Percentiles rank a stretch among this genome's conserved stretches.
Conservation (phyloP, 2,888 invertebrate genomes). For the Ochlodes sylvanus region DNA sequence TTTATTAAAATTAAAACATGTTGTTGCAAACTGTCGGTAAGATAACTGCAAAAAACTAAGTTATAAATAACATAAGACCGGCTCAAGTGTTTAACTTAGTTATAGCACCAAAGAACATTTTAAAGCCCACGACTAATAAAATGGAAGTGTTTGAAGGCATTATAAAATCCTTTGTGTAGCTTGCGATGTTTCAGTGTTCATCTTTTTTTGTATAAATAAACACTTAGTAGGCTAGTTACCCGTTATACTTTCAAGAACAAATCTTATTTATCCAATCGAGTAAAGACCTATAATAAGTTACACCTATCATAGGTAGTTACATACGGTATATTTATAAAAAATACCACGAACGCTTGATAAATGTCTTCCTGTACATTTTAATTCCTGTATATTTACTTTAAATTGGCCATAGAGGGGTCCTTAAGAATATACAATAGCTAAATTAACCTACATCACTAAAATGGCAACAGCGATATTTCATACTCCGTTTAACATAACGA, state of each 20-base stretch:
- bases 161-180: too few species aligned
- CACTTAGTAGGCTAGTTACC: not conserved
- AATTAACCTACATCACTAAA: conserved; percentile 62
- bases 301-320: not conserved
- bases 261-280: conserved; percentile 42
- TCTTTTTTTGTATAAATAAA: too few species aligned
- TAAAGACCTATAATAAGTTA: not conserved
- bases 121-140: not conserved
- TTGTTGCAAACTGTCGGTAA: conserved; percentile 11
- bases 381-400: conserved; percentile 20
- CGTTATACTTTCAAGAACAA: conserved; percentile 69
- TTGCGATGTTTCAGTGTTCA: too few species aligned
- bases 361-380: conserved; percentile 28
- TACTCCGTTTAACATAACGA: conserved; percentile 51
- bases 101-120: conserved; percentile 8
- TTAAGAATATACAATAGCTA: conserved; percentile 41
- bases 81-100: conserved; percentile 74
- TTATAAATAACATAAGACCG: conserved; percentile 50
- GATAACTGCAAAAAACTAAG: conserved; percentile 22
- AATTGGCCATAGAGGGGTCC: conserved; percentile 6
- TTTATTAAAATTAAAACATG: conserved; percentile 23
- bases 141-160: not conserved
- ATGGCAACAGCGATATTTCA: conserved; percentile 67
- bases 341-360: conserved; percentile 12
- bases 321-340: not conserved